Base-by-base conservation (phyloP, 37 sponge, comb jelly and placozoan species). In the Bolinopsis microptera region DNA sequence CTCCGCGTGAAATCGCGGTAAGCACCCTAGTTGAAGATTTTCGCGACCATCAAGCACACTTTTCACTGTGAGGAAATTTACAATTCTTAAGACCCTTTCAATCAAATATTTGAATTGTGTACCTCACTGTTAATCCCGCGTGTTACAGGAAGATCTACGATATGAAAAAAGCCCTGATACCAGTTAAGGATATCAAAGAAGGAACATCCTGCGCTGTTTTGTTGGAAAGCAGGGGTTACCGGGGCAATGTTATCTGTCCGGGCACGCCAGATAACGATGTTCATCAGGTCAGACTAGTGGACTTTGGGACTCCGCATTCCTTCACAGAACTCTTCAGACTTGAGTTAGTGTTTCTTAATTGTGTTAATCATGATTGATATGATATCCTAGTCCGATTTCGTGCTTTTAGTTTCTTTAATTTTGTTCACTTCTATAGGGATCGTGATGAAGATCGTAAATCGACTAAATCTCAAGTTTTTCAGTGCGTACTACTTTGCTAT, bases 211-310 rank as follows among this genome's bases (percentile, higher is more conserved):
- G 90, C 30, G 90, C 90, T 0, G 90, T 86, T 0, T 36, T 86
- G 90, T 23, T 86, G 61, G 90, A 86, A 27, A 38, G 90, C 1
- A 8, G 90, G 30, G 90, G 61, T 28, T 86, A 86, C 28, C 24
- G 90, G 26, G 90, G 90, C 36, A 41, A n/a, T 21, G 90, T 86
- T 16, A 41, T 41, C 26, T 41, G 30, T 41, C 61, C 61, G 1
- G 90, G 90, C 13, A 86, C 90, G 0, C 30, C 61, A 0, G 90
- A 27, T 8, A 86, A 39, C 61, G 90, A 86, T 8, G 90, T 86
- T 0, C 90, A 86, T 41, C 61, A 39, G 3, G 90, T 86, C 90
- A 86, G 90, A 86, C 61, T 86, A 48, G 90, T 86, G 61, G 90
- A 86, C 61, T 86, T 86, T 34, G 90, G 90, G n/a, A 86, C 90